Evolutionary conservation across 2,888 invertebrate species (phyloP).

Genomic region (Strigamia crassipes): DNA sequence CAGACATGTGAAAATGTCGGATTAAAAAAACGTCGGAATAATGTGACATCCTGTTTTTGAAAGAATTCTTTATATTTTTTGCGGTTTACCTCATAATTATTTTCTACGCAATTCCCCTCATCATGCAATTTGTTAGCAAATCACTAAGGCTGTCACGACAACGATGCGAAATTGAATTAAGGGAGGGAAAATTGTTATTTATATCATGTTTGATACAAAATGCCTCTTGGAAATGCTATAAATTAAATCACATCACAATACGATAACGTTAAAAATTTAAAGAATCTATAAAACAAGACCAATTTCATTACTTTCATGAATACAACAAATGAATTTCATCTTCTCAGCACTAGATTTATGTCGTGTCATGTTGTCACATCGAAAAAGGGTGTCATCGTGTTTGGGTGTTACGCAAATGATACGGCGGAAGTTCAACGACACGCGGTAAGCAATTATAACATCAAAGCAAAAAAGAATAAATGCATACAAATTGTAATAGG

Average conservation of each 20-base stretch:
- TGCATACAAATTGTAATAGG: background rate
- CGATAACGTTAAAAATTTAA: background rate
- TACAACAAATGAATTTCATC: background rate
- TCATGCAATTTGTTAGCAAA: background rate
- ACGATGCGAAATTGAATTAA: background rate
- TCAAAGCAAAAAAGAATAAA: background rate
- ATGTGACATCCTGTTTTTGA: too few relatives aligned
- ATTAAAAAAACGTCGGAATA: too few relatives aligned
- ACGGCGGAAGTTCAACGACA: constrained; percentile 4
- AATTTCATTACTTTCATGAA: background rate
- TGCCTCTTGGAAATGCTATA: background rate
- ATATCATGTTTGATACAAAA: constrained; percentile 2
- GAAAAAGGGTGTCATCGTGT: background rate
- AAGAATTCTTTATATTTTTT: background rate
- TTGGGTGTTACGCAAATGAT: background rate
- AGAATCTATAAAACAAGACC: background rate
- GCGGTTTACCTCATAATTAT: background rate
- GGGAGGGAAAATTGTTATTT: background rate
- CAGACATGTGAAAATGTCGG: too few relatives aligned
- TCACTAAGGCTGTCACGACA: background rate
- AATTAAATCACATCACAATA: background rate
- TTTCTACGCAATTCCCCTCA: background rate
- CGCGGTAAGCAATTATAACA: background rate
- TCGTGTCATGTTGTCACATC: background rate
- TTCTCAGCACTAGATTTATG: background rate